Conservation (phyloP, 1,140 invertebrate species). For the Drosophila willistoni region DNA sequence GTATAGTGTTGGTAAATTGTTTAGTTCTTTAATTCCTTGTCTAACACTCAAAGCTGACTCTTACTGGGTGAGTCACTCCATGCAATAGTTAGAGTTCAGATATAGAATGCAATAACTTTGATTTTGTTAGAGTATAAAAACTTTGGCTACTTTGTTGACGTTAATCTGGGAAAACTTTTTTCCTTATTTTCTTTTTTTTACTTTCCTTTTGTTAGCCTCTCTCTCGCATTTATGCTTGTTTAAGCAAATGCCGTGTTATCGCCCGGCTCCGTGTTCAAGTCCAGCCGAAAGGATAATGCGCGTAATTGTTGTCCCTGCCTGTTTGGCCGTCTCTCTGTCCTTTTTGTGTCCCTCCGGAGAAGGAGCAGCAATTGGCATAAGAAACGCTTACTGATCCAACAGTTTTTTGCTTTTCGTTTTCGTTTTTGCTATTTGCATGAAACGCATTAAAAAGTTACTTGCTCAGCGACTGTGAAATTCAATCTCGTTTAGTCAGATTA, state of each 20-base stretch:
- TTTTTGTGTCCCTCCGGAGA: conserved; percentile 9
- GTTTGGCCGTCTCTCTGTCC: conserved; percentile 6
- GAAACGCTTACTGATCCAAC: conserved; percentile 29
- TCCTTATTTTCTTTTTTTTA: conserved; percentile 20
- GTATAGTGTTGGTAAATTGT: no score
- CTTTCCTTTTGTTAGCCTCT: conserved; percentile 50
- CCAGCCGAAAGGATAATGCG: conserved; percentile 72
- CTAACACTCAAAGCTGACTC: no score
- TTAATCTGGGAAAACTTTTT: conserved; percentile 1
- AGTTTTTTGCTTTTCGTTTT: neutral
- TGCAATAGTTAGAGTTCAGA: no score
- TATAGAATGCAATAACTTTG: neutral
- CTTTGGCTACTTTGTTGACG: conserved; percentile 2
- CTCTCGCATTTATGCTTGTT: conserved; percentile 74
- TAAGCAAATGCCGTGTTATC: conserved; percentile 79
- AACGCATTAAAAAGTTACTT: conserved; percentile 53
- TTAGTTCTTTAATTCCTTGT: no score
- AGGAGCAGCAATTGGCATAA: conserved; percentile 16
- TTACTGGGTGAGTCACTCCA: no score
- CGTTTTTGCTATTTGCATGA: conserved; percentile 46
- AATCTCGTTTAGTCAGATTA: conserved; percentile 50
- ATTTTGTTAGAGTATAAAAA: conserved; percentile 20
- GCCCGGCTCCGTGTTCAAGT: conserved; percentile 48
- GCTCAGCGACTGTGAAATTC: conserved; percentile 47
- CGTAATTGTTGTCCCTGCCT: conserved; percentile 74